Conservation (phyloP, 1,140 invertebrate genomes). For the Nilaparvata lugens region DNA sequence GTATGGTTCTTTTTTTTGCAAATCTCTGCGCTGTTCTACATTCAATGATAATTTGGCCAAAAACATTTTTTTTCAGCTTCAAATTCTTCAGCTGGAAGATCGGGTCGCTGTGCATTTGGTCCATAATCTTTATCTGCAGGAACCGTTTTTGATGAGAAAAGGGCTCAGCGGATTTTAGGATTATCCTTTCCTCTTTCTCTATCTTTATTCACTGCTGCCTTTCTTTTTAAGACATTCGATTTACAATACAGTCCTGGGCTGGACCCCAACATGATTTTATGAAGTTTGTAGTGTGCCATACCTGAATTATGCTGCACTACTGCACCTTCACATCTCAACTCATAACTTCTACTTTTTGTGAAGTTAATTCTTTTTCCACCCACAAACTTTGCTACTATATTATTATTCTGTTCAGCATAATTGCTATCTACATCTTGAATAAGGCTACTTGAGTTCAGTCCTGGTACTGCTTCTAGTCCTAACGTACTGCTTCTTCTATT, state of each 20-base stretch:
- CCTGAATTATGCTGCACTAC: slow-evolving; percentile 16
- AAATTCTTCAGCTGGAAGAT: neutral
- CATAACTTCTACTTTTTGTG: slow-evolving; percentile 10
- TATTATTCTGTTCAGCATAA: slow-evolving; percentile 13
- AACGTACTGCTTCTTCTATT: too few relatives aligned
- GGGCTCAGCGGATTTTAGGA: neutral
- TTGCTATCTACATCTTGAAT: slow-evolving; percentile 15
- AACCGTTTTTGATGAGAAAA: too few relatives aligned
- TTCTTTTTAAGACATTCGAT: neutral
- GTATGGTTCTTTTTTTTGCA: too few relatives aligned
- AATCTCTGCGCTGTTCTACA: too few relatives aligned
- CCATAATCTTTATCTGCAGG: neutral
- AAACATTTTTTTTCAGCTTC: too few relatives aligned
- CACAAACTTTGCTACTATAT: slow-evolving; percentile 15
- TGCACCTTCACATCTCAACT: slow-evolving; percentile 8
- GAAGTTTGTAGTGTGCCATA: slow-evolving; percentile 2
- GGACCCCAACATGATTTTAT: slow-evolving; percentile 7
- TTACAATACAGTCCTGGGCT: neutral
- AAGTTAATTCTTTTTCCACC: slow-evolving; percentile 18
- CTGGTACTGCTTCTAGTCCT: too few relatives aligned
- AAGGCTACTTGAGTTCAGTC: neutral
- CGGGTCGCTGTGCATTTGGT: neutral
- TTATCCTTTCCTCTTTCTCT: neutral
- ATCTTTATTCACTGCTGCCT: neutral
- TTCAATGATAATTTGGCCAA: too few relatives aligned